Conservation (phyloP, 2,797 vertebrate species). For the Sebastes trivittatus region DNA sequence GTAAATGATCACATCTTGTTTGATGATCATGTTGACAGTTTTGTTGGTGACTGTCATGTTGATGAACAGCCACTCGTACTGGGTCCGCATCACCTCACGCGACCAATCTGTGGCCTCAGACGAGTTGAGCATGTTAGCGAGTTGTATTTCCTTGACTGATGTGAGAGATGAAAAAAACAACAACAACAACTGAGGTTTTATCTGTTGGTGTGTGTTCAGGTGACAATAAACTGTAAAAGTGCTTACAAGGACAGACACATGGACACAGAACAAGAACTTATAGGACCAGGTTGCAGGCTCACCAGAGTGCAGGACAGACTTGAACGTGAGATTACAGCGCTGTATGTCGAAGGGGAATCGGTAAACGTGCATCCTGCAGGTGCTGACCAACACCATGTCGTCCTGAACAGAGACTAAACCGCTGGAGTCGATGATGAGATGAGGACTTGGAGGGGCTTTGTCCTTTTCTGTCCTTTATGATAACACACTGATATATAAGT, state of each 20-base stretch:
- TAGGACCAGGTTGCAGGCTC: background rate
- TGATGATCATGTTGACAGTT: background rate
- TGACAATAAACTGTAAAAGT: background rate
- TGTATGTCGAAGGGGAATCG: constrained; percentile 73
- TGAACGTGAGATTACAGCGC: constrained; percentile 64
- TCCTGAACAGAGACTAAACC: constrained; percentile 38
- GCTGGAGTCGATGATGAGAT: constrained; percentile 16
- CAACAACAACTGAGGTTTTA: background rate
- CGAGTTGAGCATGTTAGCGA: constrained; percentile 24
- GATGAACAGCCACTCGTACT: constrained; percentile 72
- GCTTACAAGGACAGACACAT: no score
- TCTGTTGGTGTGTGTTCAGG: background rate
- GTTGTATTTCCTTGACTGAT: constrained; percentile 18
- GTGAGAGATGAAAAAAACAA: background rate
- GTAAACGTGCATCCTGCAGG: constrained; percentile 64
- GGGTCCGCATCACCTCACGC: constrained; percentile 42
- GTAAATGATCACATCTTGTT: constrained; percentile 57
- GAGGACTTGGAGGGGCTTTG: constrained; percentile 50
- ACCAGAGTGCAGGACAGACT: constrained; percentile 53
- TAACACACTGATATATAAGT: background rate
- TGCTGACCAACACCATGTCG: constrained; percentile 57
- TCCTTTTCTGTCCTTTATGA: constrained; percentile 60
- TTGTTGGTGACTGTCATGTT: constrained; percentile 45
- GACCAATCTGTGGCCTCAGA: constrained; percentile 38
- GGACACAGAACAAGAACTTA: background rate